Percentiles rank a stretch among this genome's conserved stretches.
Evolutionary conservation across 2,888 invertebrate species (phyloP).

Genomic region (Aproaerema taeniolella): DNA sequence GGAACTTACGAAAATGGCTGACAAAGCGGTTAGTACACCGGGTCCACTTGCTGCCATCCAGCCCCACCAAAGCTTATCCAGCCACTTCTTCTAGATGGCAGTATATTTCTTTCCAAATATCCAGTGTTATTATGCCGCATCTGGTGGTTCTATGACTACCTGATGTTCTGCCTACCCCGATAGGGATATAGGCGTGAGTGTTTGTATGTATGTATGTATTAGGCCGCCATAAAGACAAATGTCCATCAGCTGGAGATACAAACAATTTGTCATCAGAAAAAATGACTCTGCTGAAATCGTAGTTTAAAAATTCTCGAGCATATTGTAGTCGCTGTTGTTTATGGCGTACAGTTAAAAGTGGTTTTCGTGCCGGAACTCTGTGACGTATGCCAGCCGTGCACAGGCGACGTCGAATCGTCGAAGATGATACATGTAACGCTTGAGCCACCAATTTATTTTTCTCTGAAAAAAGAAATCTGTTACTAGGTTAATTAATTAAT

Average conservation of each 20-base stretch:
- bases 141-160: no score
- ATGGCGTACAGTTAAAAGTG: slow-evolving; percentile 10
- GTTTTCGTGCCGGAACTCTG: slow-evolving; percentile 12
- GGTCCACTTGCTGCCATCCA: slow-evolving; percentile 11
- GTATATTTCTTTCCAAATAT: slow-evolving; percentile 14
- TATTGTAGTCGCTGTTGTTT: background rate
- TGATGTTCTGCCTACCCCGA: no score
- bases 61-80: slow-evolving; percentile 8
- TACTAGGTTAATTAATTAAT: no score
- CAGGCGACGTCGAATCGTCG: background rate
- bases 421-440: no score
- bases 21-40: slow-evolving; percentile 7
- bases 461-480: no score
- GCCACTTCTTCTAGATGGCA: slow-evolving; percentile 13
- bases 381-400: slow-evolving; percentile 6
- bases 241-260: background rate
- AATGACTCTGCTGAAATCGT: slow-evolving; percentile 10
- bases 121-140: slow-evolving; percentile 14
- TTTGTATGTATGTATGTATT: no score
- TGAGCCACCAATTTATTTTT: no score
- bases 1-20: no score
- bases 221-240: slow-evolving; percentile 2
- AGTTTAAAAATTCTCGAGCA: slow-evolving; percentile 3
- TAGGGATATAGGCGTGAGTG: no score
- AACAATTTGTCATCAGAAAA: slow-evolving; percentile 17